These are phyloP conservation scores for Glaucopsyche alexis DNA, from an alignment of 2,888 invertebrate species.

Conservation along the genomic window DNA sequence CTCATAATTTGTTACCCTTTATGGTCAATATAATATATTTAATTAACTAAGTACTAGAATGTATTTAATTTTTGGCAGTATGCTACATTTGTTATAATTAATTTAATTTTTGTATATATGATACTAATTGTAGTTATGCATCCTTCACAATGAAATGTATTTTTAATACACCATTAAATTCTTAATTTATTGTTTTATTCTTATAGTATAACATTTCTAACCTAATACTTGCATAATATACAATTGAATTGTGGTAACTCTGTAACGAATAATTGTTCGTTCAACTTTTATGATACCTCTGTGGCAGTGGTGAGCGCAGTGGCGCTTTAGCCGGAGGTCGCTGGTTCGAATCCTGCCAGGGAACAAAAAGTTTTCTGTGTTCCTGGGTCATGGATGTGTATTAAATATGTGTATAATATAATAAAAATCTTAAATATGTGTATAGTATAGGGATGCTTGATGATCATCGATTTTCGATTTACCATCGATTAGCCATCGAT, in stretches of 20 bases:
- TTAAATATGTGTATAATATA: too few relatives aligned
- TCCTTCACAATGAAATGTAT: constrained; percentile 78
- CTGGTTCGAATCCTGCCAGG: too few relatives aligned
- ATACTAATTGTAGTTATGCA: constrained; percentile 74
- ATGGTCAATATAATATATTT: constrained; percentile 28
- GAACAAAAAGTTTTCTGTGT: too few relatives aligned
- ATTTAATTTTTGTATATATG: constrained; percentile 75
- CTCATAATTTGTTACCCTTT: constrained; percentile 24
- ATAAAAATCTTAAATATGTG: too few relatives aligned
- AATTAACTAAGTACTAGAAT: constrained; percentile 19
- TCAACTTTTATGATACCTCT: background rate
- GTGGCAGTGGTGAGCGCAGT: too few relatives aligned
- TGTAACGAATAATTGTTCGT: background rate
- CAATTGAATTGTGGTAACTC: background rate
- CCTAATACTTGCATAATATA: background rate
- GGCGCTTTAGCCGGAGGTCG: too few relatives aligned
- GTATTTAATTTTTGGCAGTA: constrained; percentile 31
- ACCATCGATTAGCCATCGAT: too few relatives aligned
- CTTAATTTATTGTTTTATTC: constrained; percentile 45
- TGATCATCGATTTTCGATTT: too few relatives aligned
- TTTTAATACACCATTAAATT: constrained; percentile 74
- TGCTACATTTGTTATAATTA: constrained; percentile 55
- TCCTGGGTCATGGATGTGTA: too few relatives aligned
- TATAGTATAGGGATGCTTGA: too few relatives aligned
- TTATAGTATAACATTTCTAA: background rate